Evolutionary conservation across 2,888 invertebrate genomes (phyloP).

Genomic region (Heliconius aoede): DNA sequence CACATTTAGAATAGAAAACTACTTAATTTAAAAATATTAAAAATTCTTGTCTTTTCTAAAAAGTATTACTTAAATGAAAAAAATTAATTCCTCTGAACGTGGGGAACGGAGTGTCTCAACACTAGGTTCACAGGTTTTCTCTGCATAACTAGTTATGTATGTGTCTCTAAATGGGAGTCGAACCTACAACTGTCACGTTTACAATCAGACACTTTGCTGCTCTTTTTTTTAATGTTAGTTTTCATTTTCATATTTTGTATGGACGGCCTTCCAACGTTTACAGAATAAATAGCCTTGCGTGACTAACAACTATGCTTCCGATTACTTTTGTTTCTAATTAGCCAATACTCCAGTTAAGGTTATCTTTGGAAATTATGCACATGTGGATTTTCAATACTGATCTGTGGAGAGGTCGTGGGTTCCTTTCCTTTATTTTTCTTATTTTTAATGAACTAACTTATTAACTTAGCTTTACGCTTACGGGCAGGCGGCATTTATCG

Average conservation of each 20-base stretch:
- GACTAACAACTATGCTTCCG: constrained; percentile 37
- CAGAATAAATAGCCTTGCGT: constrained; percentile 33
- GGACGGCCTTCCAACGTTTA: neutral
- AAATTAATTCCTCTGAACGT: too few species aligned
- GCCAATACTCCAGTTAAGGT: constrained; percentile 32
- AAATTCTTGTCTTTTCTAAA: too few species aligned
- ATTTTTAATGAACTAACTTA: neutral
- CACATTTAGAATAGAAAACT: too few species aligned
- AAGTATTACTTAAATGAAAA: too few species aligned
- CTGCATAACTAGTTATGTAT: neutral
- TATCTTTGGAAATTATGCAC: constrained; percentile 14
- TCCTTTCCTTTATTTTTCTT: neutral
- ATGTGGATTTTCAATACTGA: neutral
- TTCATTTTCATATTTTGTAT: neutral
- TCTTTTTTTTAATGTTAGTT: neutral
- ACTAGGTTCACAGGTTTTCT: neutral
- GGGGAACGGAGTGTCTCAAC: too few species aligned
- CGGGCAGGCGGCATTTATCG: too few species aligned
- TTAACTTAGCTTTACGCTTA: too few species aligned
- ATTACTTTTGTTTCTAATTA: constrained; percentile 38
- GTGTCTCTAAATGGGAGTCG: neutral
- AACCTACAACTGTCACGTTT: neutral
- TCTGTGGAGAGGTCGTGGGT: neutral
- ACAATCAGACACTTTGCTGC: neutral
- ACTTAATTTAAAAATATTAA: too few species aligned